A percentile compares a stretch with the other conserved stretches of the same genome.
These are phyloP conservation scores for Dufourea novaeangliae DNA, from an alignment of 1,140 invertebrate genomes.

Conservation along the genomic window DNA sequence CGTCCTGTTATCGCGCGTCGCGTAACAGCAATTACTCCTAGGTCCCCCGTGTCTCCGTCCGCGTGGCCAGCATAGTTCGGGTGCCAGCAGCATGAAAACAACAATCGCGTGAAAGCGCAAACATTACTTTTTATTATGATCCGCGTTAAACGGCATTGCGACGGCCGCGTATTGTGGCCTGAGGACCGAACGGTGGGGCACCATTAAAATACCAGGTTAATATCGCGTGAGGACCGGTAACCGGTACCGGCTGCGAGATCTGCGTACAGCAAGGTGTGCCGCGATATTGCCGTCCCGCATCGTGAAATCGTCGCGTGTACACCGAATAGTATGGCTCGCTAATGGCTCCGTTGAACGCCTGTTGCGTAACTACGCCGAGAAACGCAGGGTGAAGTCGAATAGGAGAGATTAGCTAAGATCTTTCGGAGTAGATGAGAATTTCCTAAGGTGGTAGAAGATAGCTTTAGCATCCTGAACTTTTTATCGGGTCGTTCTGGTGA, in stretches of 20 bases:
- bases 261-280: constrained; percentile 36
- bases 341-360: background rate
- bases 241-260: constrained; percentile 43
- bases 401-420: too few species aligned
- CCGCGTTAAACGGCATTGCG: constrained; percentile 30
- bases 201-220: constrained; percentile 60
- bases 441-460: too few species aligned
- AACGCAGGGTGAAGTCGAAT: background rate
- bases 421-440: too few species aligned
- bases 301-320: constrained; percentile 47
- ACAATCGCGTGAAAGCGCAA: constrained; percentile 32
- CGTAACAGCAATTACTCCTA: constrained; percentile 19
- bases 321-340: constrained; percentile 38
- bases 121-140: constrained; percentile 50
- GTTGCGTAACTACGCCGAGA: background rate
- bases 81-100: background rate
- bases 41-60: background rate
- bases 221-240: constrained; percentile 39
- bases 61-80: constrained; percentile 13
- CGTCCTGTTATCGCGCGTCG: constrained; percentile 14
- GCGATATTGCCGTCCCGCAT: constrained; percentile 29
- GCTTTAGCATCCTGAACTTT: too few species aligned
- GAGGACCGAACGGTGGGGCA: constrained; percentile 3
- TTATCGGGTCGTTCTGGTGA: too few species aligned
- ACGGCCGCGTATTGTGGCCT: background rate